Evolutionary conservation across 2,888 invertebrate genomes (phyloP), one percentile per base, ranked within the genome.

Genomic region (Noctua pronuba): DNA sequence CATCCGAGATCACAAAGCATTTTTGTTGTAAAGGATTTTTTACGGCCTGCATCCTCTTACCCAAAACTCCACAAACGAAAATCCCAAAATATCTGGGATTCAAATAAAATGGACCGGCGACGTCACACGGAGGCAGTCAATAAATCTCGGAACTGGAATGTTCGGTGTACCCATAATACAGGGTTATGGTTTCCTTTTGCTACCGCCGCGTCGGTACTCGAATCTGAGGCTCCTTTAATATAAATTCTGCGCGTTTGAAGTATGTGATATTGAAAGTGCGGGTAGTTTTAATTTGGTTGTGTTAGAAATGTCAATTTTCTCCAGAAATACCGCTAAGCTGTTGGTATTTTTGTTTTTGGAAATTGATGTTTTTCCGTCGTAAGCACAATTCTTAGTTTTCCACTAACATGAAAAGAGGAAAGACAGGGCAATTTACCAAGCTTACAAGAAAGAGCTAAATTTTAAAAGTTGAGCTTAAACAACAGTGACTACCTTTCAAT

Each of bases 121-220:
- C 77, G 73, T 82, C 67, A 77, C 55, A 70, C 11, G 49, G 66
- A 64, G 76, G 58, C 18, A 79, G 79, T 86, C 87, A 86, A 90
- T 91, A 92, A 92, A 91, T 90, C 88, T 90, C 69, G 77, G 49
- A 75, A 73, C 41, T 65, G 82, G 88, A 90, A 90, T 89, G 88
- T 88, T 89, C 88, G 92, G 88, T 88, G 86, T 86, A 77, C 87
- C 88, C 86, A 90, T 92, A 89, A 91, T 92, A 89, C 87, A 89
- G 85, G 88, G 84, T 89, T 86, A 89, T 89, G 88, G 88, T 87
- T 88, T 85, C 89, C 79, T 75, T 41, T 68, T 41, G 52, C 69
- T 38, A 44, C 41, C 49, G 49, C 58, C 24, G 49, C 24, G 49
- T 21, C 24, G 55, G 60, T n/a, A 60, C 55, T 73, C 55, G 68